These are phyloP conservation scores for Rhopalosiphum maidis DNA, from an alignment of 1,140 invertebrate genomes.

Conservation along the genomic window DNA sequence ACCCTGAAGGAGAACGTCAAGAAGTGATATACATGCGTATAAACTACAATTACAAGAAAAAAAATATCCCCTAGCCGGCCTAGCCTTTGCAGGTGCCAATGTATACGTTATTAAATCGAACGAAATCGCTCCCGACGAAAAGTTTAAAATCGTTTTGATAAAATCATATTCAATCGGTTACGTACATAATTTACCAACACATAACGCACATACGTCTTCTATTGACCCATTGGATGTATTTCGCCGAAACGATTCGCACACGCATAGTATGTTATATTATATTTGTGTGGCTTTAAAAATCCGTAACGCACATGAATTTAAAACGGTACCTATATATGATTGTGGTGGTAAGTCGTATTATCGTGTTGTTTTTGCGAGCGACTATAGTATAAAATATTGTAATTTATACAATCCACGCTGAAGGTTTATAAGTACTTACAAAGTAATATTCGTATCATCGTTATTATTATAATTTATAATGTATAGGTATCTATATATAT, in stretches of 20 bases:
- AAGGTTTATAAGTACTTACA: background rate
- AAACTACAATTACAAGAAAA: background rate
- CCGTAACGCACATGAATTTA: background rate
- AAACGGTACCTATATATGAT: background rate
- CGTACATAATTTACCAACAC: background rate
- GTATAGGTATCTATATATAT: background rate
- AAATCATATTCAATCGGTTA: background rate
- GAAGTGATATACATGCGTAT: background rate
- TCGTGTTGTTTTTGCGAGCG: background rate
- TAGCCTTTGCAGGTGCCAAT: background rate
- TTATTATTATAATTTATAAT: slow-evolving; percentile 1
- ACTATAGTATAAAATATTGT: background rate
- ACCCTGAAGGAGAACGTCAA: background rate
- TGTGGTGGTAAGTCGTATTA: background rate
- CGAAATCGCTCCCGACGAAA: background rate
- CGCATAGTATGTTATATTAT: too few relatives aligned
- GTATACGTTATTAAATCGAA: background rate
- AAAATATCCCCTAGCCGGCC: background rate
- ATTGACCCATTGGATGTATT: background rate
- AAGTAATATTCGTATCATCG: background rate
- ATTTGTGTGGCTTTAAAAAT: background rate
- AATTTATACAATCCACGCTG: background rate
- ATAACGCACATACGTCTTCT: background rate
- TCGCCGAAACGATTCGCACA: background rate
- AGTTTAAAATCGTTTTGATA: background rate